These are phyloP conservation scores for Uropsilus gracilis DNA, from an alignment of 2,113 vertebrate species.

Conservation along the genomic window DNA sequence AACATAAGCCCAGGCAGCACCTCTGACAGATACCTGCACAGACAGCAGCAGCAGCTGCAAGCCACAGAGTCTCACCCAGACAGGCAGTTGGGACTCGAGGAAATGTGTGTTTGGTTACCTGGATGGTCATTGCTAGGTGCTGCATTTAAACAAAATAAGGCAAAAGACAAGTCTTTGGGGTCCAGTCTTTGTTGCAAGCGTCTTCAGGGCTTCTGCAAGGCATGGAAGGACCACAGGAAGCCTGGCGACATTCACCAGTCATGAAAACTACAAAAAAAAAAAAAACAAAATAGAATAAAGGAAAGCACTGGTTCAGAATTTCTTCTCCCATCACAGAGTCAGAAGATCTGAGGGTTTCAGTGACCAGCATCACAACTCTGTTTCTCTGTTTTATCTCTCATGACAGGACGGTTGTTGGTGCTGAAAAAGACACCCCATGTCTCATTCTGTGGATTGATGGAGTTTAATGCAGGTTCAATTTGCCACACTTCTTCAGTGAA, in stretches of 20 bases:
- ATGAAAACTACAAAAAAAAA: neutral
- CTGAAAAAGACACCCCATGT: neutral
- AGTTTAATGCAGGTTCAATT: conserved; percentile 1
- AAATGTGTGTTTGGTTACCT: too few species aligned
- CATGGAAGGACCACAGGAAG: neutral
- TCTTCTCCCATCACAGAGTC: neutral
- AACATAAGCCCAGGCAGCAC: too few species aligned
- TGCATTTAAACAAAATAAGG: too few species aligned
- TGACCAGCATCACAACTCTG: neutral
- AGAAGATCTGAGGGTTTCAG: neutral
- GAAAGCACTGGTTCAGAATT: neutral
- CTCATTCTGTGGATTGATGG: neutral
- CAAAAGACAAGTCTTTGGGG: too few species aligned
- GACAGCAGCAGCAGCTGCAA: too few species aligned
- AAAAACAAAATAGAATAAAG: neutral
- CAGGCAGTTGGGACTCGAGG: too few species aligned
- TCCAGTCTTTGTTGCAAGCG: too few species aligned
- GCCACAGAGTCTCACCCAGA: too few species aligned
- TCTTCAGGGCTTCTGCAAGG: neutral
- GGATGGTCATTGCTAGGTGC: too few species aligned
- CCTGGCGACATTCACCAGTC: neutral
- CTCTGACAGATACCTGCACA: too few species aligned
- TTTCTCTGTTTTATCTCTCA: neutral
- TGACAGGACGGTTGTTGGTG: neutral
- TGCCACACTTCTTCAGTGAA: neutral